These are phyloP conservation scores for Heterotilapia buettikoferi DNA, from an alignment of 2,113 vertebrate genomes.

Conservation along the genomic window DNA sequence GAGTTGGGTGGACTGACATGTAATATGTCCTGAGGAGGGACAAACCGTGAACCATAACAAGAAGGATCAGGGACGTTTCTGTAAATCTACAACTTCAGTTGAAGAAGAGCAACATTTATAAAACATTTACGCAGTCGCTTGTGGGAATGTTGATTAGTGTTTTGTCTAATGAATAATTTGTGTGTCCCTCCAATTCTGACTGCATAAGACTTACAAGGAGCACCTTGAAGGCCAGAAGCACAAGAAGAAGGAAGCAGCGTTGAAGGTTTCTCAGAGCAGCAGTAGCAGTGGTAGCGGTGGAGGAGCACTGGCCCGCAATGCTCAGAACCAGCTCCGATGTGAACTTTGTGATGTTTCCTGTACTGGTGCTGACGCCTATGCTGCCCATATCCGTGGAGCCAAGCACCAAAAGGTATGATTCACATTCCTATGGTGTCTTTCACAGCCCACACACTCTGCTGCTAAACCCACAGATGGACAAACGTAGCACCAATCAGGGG, in stretches of 20 bases:
- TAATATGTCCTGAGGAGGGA: background rate
- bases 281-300: slow-evolving; percentile 65
- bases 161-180: background rate
- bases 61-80: background rate
- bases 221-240: slow-evolving; percentile 99
- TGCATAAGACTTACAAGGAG: slow-evolving; percentile 90
- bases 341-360: slow-evolving; percentile 98
- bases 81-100: background rate
- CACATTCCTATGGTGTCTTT: accelerated
- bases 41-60: background rate
- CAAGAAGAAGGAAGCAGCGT: slow-evolving; percentile 95
- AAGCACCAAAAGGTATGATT: slow-evolving; percentile 93
- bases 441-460: background rate
- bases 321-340: slow-evolving; percentile 95
- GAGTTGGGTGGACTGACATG: background rate
- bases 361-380: slow-evolving; percentile 94
- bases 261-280: slow-evolving; percentile 89
- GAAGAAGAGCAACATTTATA: background rate
- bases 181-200: background rate
- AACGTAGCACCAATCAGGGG: background rate
- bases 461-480: background rate
- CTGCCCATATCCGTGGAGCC: slow-evolving; percentile 95
- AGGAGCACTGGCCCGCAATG: slow-evolving; percentile 80
- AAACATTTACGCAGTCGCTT: accelerated
- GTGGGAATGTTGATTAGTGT: background rate